These are phyloP conservation scores for Ommatoiulus sabulosus DNA, from an alignment of 2,888 invertebrate genomes.

Conservation along the genomic window DNA sequence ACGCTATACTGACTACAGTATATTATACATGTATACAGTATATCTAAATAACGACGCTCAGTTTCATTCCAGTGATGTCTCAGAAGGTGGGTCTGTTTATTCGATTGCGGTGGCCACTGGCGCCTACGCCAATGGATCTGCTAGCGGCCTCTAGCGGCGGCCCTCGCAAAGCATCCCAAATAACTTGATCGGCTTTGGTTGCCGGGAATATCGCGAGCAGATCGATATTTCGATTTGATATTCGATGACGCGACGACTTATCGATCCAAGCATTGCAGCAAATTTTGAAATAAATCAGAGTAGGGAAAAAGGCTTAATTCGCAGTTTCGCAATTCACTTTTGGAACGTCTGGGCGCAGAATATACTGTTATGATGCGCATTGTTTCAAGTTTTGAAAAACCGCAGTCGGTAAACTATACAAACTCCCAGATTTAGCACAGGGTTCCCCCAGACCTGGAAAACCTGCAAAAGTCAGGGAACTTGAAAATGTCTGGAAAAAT, in stretches of 20 bases:
- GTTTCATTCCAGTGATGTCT: neutral
- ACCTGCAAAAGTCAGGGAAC: no score
- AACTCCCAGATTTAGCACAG: no score
- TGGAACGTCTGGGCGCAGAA: neutral
- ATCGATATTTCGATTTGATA: constrained; percentile 33
- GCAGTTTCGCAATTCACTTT: neutral
- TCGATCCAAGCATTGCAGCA: neutral
- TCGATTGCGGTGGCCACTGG: neutral
- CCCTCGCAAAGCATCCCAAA: neutral
- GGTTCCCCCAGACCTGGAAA: no score
- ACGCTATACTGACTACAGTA: no score
- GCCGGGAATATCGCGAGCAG: neutral
- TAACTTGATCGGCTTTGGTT: neutral
- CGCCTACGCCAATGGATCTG: constrained; percentile 11
- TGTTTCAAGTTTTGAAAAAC: neutral
- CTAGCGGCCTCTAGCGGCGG: constrained; percentile 10
- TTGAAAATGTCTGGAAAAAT: no score
- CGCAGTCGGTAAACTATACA: no score
- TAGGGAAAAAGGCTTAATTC: neutral
- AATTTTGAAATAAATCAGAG: neutral
- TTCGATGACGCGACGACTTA: neutral
- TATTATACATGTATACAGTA: no score
- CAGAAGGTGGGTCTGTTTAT: neutral
- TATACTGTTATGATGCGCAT: no score
- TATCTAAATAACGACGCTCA: no score